These are phyloP conservation scores for Loriculus beryllinus DNA, from an alignment of 2,797 vertebrate species.

Conservation along the genomic window DNA sequence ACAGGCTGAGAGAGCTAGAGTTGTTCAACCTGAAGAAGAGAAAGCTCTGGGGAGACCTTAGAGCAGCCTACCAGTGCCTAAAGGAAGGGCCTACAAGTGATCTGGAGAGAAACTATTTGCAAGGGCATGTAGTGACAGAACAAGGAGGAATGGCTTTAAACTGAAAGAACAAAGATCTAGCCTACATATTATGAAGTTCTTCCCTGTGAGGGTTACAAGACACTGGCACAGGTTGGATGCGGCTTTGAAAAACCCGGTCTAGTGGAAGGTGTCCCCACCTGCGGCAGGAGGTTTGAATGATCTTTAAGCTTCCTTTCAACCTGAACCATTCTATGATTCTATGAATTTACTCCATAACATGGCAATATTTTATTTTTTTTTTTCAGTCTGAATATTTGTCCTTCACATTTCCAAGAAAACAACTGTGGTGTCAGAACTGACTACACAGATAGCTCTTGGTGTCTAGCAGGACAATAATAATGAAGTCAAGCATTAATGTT, in stretches of 20 bases:
- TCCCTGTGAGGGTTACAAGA: not conserved
- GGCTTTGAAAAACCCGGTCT: not conserved
- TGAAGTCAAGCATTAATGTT: not conserved
- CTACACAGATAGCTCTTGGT: not conserved
- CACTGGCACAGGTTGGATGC: not conserved
- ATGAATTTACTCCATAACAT: not conserved
- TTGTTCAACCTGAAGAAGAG: not conserved
- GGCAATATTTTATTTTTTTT: not conserved
- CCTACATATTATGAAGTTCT: not conserved
- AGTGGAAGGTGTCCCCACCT: not conserved
- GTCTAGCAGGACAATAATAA: not conserved
- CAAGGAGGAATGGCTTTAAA: not conserved
- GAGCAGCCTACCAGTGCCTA: not conserved
- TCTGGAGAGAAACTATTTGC: not conserved
- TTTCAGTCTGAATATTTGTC: not conserved
- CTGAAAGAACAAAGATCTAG: not conserved
- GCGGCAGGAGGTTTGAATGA: not conserved
- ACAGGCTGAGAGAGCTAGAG: not conserved
- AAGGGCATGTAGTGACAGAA: not conserved
- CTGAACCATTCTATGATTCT: not conserved
- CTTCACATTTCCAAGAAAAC: not conserved
- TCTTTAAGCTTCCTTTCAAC: not conserved
- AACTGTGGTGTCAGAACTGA: not conserved
- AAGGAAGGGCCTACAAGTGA: not conserved
- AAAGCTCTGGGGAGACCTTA: not conserved